Evolutionary conservation across 2,113 vertebrate species (phyloP), one percentile per base, ranked within the genome.

Genomic region (Sceloporus tristichus): DNA sequence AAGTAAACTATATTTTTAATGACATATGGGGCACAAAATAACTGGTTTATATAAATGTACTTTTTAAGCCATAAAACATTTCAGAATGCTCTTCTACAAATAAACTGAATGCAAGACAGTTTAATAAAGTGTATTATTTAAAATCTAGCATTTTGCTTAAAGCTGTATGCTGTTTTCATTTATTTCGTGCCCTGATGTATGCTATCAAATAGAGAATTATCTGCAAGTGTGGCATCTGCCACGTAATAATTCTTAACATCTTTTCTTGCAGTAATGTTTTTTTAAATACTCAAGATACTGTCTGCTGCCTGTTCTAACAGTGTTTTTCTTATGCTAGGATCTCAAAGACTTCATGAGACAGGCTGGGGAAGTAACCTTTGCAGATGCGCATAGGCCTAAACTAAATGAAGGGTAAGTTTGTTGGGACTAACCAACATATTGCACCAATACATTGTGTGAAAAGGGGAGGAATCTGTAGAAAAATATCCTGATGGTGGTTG

Each of bases 301-400:
- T 19, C 92, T 87, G 70, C 2, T 95, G 90, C 96, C 84, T 84
- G 90, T 93, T 56, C 2, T 97, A 93, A 98, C 95, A 81, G 95
- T 66, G 95, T 78, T 95, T 81, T 84, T 97, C 95, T 98, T 97
- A 94, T 96, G 93, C 97, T 98, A 99, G 98, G 98, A 99, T 96
- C 97, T 99, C 95, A 99, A 99, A 97, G 98, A 99, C 98, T 99
- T 99, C 97, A 99, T 99, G 98, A 98, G 98, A 94, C 98, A 99
- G 97, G 98, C 98, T 92, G 98, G 98, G 94, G 98, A 99, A 96
- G 98, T 99, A 96, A 99, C 98, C 88, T 99, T 99, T 97, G 98
- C 98, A 87, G 98, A 99, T 92, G 98, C 98, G 95, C 98, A 99
- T 88, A 97, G 98, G 42, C 98, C 98, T 93, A 99, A 99, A 88